These are phyloP conservation scores for Pterophyllum scalare DNA, from an alignment of 2,113 vertebrate species.

Conservation along the genomic window DNA sequence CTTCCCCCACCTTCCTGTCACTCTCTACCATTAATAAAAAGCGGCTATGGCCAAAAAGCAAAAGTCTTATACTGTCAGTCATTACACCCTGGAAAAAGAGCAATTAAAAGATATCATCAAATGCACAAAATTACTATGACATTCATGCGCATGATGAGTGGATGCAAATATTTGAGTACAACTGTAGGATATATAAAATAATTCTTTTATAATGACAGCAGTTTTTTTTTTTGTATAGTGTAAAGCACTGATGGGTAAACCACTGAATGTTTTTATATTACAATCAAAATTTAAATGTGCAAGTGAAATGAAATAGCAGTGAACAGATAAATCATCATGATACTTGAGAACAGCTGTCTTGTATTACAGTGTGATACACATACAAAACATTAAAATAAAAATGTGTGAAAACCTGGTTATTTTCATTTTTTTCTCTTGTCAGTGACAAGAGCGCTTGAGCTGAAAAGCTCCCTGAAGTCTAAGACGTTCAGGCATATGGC, in stretches of 20 bases:
- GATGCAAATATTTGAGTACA: no score
- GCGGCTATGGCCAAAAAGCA: no score
- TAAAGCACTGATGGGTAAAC: accelerated
- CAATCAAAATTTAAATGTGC: neutral
- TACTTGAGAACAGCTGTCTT: neutral
- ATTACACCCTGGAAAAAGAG: no score
- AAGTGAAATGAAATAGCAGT: neutral
- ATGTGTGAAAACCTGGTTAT: neutral
- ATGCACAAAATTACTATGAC: no score
- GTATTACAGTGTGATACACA: neutral
- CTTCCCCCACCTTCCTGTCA: no score
- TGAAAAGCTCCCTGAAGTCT: constrained; percentile 81
- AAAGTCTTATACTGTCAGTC: no score
- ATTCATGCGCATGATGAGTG: no score
- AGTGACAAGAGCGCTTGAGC: constrained; percentile 73
- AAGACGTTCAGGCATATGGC: constrained; percentile 16
- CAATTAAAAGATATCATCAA: no score
- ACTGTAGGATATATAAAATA: neutral
- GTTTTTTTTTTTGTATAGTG: neutral
- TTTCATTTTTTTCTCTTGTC: constrained; percentile 62
- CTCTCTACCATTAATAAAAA: no score
- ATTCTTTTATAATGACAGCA: neutral
- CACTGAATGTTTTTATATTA: accelerated
- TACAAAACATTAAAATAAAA: constrained; percentile 18
- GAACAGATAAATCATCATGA: neutral